Percentiles rank a stretch among this genome's conserved stretches.
phyloP scores from a whole-genome alignment of 2,888 invertebrate species.

The Seladonia tumulorum region DNA sequence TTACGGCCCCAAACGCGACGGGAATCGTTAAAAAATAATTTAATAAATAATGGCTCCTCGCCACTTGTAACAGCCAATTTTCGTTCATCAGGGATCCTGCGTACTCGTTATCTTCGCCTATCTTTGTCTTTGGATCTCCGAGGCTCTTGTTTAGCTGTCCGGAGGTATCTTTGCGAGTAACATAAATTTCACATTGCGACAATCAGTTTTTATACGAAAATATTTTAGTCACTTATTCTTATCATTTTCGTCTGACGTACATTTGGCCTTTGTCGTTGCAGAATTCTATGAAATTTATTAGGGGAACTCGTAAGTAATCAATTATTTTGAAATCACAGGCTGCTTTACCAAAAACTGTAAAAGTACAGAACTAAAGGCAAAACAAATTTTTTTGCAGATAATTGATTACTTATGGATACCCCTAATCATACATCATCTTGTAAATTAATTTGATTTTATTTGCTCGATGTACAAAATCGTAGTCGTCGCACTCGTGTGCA shows the following conservation, averaged over 20 bases:
- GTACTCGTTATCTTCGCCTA: neutral
- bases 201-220: neutral
- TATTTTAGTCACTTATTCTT: no score
- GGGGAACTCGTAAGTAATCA: no score
- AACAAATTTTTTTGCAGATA: no score
- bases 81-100: neutral
- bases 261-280: no score
- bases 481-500: neutral
- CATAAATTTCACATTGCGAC: neutral
- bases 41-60: neutral
- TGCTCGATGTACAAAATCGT: neutral
- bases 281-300: neutral
- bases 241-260: neutral
- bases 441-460: neutral
- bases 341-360: no score
- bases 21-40: conserved; percentile 11
- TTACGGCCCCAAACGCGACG: neutral
- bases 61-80: neutral
- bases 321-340: no score
- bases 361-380: no score
- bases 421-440: no score
- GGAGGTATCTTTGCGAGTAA: neutral
- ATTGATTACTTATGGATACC: no score
- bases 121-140: neutral
- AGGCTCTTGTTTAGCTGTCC: neutral